Evolutionary conservation across 2,113 vertebrate species (phyloP).

Genomic region (Cariama cristata): DNA sequence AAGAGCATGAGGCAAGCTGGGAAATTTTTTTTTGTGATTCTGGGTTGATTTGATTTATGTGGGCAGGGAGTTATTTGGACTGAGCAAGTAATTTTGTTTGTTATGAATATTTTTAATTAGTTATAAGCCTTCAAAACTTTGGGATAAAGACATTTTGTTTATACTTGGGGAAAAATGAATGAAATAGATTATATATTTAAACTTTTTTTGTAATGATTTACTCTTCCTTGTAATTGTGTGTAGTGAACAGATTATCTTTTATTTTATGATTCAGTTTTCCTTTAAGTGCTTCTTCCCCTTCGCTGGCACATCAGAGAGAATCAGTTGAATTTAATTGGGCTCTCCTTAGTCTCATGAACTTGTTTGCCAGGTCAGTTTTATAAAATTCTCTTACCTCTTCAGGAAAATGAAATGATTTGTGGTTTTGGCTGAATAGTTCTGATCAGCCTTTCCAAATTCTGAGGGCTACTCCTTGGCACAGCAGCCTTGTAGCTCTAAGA

Average conservation of each 20-base stretch:
- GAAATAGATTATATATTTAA: conserved; percentile 35
- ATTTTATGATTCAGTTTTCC: conserved; percentile 56
- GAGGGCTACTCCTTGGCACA: conserved; percentile 1
- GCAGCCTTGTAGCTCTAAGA: not conserved
- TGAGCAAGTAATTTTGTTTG: conserved; percentile 57
- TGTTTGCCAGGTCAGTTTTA: conserved; percentile 35
- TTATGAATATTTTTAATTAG: conserved; percentile 59
- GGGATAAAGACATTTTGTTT: conserved; percentile 36
- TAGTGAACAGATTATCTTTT: conserved; percentile 56
- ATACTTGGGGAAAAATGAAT: conserved; percentile 35
- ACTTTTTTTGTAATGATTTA: conserved; percentile 39
- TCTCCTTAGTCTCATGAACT: conserved; percentile 45
- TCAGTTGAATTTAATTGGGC: conserved; percentile 54
- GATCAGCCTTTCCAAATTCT: not conserved
- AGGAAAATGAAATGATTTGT: not conserved
- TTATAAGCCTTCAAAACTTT: conserved; percentile 34
- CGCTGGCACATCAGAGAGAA: conserved; percentile 58
- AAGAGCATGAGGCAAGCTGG: conserved; percentile 51
- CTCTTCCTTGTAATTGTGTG: conserved; percentile 47
- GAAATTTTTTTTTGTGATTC: conserved; percentile 41
- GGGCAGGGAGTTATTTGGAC: conserved; percentile 56
- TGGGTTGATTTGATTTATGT: conserved; percentile 65
- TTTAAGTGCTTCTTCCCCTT: conserved; percentile 42
- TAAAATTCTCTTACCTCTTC: conserved; percentile 38
- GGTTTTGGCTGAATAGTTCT: not conserved